Base-by-base conservation (phyloP, 2,113 vertebrate genomes). In the Loxodonta africana region DNA sequence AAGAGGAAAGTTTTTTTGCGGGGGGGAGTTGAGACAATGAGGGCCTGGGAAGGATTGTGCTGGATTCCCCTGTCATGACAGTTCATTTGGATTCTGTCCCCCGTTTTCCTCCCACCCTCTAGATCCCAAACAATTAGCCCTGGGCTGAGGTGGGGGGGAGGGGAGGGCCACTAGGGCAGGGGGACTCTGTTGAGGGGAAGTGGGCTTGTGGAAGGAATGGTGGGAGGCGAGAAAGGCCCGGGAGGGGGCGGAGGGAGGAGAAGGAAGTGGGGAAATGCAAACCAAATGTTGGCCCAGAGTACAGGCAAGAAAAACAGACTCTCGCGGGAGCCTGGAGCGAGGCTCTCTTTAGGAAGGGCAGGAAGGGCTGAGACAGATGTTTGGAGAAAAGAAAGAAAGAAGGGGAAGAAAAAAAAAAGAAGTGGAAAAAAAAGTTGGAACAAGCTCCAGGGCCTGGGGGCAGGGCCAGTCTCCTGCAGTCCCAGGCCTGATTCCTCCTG, bases 331-430 rank as follows among this genome's bases (percentile, higher is more conserved):
- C 98, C 97, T 83, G 96, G 97, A 97, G 96, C 89, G 48, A 73
- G 95, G 92, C 92, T 96, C 82, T 83, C 60, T 97, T 97, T 97
- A 92, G 92, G 96, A 97, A 96, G 91, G 97, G 94, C 97, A 96
- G 97, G 95, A 98, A 96, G 97, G 96, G 96, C 95, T 95, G 97
- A 96, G 96, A 88, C 97, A 97, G 97, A 97, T 97, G 95, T 96
- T 97, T 98, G 94, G 96, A 97, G 90, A 97, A 92, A 98, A 99
- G 99, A 98, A 98, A 99, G 99, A 99, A 99, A 98, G 98, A 97
- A 96, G 98, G 95, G 93, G 98, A 97, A 98, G 96, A 97, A 98
- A 95, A 96, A 98, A 97, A 98, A 97, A 97, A 97, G 98, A 97
- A 98, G 97, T 95, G 85, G 83, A 87, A 63, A 93, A 92, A 93